Evolutionary conservation across 2,888 invertebrate genomes (phyloP).

Genomic region (Odontocolon sp.): DNA sequence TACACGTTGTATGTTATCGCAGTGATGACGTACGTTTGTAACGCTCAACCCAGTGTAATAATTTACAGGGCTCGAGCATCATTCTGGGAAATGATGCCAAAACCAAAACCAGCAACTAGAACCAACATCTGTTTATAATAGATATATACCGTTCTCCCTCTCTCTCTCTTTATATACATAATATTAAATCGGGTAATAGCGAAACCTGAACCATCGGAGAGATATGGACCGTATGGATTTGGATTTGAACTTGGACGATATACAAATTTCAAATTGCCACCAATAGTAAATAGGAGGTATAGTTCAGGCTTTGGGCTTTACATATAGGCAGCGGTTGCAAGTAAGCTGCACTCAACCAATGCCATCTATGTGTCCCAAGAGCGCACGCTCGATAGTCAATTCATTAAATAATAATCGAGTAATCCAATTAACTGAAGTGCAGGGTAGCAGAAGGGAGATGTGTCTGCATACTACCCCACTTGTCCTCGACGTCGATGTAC

Average conservation of each 20-base stretch:
- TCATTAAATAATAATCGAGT: constrained; percentile 6
- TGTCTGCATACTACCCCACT: too few relatives aligned
- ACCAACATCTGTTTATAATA: not conserved
- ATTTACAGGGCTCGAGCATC: not conserved
- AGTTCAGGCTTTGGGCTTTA: not conserved
- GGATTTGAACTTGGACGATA: too few relatives aligned
- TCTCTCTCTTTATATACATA: not conserved
- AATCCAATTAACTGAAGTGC: not conserved
- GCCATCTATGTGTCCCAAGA: not conserved
- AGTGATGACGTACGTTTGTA: not conserved
- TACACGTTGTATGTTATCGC: not conserved
- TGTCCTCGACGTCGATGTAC: too few relatives aligned
- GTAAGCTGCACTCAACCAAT: too few relatives aligned
- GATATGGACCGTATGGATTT: too few relatives aligned
- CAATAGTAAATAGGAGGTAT: not conserved
- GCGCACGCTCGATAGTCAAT: not conserved
- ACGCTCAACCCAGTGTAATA: not conserved
- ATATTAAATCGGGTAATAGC: constrained; percentile 9
- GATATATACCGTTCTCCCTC: not conserved
- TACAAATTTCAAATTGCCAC: not conserved
- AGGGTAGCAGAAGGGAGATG: not conserved
- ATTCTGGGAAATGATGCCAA: not conserved
- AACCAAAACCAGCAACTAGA: not conserved
- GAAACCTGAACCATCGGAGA: not conserved
- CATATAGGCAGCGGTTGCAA: not conserved